These are phyloP conservation scores for Tuberolachnus salignus DNA, from an alignment of 2,888 invertebrate genomes.

Conservation along the genomic window DNA sequence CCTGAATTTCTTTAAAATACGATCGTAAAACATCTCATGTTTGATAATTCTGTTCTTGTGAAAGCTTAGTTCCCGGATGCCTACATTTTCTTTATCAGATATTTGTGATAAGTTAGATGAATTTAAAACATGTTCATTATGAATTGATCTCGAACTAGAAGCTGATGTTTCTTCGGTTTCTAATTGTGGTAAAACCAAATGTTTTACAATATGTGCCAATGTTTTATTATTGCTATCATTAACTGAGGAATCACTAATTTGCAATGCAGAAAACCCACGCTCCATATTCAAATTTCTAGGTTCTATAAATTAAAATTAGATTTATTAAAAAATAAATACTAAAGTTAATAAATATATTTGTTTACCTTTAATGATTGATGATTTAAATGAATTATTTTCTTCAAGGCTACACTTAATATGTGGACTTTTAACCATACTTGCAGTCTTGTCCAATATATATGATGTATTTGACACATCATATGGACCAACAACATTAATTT, in stretches of 20 bases:
- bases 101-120: background rate
- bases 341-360: background rate
- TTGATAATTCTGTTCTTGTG: slow-evolving; percentile 31
- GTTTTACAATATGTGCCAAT: slow-evolving; percentile 28
- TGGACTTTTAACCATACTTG: background rate
- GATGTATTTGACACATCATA: background rate
- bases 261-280: slow-evolving; percentile 9
- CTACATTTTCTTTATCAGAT: slow-evolving; percentile 33
- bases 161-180: background rate
- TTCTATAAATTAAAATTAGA: slow-evolving; percentile 1
- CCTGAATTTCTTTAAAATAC: slow-evolving; percentile 41
- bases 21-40: slow-evolving; percentile 18
- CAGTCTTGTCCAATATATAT: background rate
- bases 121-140: slow-evolving; percentile 14
- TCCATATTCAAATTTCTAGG: slow-evolving; percentile 8
- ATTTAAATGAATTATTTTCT: background rate
- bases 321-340: background rate
- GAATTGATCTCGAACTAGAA: slow-evolving; percentile 5
- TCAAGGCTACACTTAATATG: background rate
- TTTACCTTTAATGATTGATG: slow-evolving; percentile 7
- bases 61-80: slow-evolving; percentile 22
- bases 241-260: slow-evolving; percentile 8
- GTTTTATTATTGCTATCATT: background rate
- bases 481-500: background rate
- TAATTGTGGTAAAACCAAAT: slow-evolving; percentile 20